Evolutionary conservation across 2,888 invertebrate genomes (phyloP), one percentile per base, ranked within the genome.

Genomic region (Lycophotia porphyrea): DNA sequence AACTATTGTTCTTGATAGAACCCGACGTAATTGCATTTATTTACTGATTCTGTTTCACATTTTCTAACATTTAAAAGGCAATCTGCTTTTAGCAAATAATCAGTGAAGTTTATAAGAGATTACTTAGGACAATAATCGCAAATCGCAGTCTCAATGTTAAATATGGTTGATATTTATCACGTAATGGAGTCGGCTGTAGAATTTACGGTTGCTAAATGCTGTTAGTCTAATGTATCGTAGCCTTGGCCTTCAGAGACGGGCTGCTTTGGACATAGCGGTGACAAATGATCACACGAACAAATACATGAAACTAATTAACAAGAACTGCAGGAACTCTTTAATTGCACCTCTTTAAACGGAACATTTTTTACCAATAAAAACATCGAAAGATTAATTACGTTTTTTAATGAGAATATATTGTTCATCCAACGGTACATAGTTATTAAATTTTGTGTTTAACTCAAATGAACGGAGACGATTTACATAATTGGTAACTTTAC

Each of bases 401-500:
- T 70, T 75, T 71, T 71, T 78, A 74, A 76, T 78, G 63, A 72
- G 69, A 77, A 63, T 42, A 60, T 71, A 76, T 83, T 84, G 58
- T 84, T 81, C 58, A 47, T 60, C n/a, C n/a, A 77, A 77, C 77
- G 71, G 82, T 70, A 74, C 58, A 72, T 52, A 70, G 81, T 78
- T 68, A 81, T 81, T 67, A 67, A 81, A 64, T 64, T 74, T 69
- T 81, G 70, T 84, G 71, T 74, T 81, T 61, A 69, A 74, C 63
- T 84, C 60, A 68, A 70, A 69, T 77, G 39, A 76, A 74, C 69
- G 66, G 42, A 60, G 73, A 69, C 34, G 44, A 78, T 84, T 81
- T 72, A 71, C 72, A 84, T 85, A 85, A 82, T 85, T 82, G 72
- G 27, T 34, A 52, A 44, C 44, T 82, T 81, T 77, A 81, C 82